Evolutionary conservation across 1,140 invertebrate species (phyloP).

Genomic region (Drosophila teissieri): DNA sequence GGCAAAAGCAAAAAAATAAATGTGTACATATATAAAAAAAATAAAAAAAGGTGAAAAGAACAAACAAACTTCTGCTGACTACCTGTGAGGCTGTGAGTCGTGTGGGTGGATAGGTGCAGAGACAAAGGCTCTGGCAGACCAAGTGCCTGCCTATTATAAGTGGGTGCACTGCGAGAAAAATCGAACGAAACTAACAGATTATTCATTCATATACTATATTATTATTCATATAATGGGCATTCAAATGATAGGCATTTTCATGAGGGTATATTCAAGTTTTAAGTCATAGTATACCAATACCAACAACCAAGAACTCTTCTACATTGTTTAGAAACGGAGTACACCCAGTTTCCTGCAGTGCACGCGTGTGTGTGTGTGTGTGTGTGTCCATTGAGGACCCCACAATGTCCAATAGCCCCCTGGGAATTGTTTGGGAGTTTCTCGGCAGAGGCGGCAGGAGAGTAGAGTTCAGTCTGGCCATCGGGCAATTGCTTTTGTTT

Average conservation of each 20-base stretch:
- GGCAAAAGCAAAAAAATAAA: neutral
- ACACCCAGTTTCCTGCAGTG: neutral
- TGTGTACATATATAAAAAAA: neutral
- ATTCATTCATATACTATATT: too few species aligned
- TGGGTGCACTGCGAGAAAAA: slow-evolving; percentile 26
- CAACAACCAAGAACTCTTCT: too few species aligned
- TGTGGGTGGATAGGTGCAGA: slow-evolving; percentile 14
- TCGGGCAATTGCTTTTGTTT: slow-evolving; percentile 77
- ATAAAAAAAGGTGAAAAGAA: slow-evolving; percentile 13
- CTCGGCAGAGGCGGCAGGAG: slow-evolving; percentile 4
- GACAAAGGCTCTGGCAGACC: slow-evolving; percentile 62
- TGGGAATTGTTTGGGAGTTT: slow-evolving; percentile 36
- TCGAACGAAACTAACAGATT: too few species aligned
- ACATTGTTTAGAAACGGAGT: neutral
- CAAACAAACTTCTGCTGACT: slow-evolving; percentile 59
- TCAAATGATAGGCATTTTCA: too few species aligned
- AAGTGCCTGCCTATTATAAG: slow-evolving; percentile 66
- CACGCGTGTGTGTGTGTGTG: slow-evolving; percentile 22
- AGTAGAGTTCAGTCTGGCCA: slow-evolving; percentile 38
- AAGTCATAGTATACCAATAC: too few species aligned
- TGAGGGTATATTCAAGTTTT: neutral
- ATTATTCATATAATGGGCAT: too few species aligned
- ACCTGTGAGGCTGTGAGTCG: slow-evolving; percentile 57
- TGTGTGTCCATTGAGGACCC: slow-evolving; percentile 56
- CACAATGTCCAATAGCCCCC: slow-evolving; percentile 66